Evolutionary conservation across 2,113 vertebrate species (phyloP).

Genomic region (Calypte anna): DNA sequence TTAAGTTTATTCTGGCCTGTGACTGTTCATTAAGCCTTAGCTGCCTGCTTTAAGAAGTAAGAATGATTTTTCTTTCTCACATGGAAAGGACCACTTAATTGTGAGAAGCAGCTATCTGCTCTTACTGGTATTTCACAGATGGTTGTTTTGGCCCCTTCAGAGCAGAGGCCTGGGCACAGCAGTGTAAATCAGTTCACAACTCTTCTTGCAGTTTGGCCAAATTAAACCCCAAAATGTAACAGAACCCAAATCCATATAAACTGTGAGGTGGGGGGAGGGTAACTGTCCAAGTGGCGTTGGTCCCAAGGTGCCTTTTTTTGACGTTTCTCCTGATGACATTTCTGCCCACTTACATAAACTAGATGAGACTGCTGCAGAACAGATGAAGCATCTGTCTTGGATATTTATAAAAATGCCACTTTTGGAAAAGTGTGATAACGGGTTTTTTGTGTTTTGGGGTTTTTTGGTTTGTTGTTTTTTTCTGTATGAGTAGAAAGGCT

Average conservation of each 20-base stretch:
- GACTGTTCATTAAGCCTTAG: neutral
- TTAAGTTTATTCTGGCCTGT: neutral
- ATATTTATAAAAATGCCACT: constrained; percentile 22
- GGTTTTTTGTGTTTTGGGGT: neutral
- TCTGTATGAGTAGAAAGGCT: neutral
- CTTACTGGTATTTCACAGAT: neutral
- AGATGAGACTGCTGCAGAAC: neutral
- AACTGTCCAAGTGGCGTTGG: neutral
- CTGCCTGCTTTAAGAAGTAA: neutral
- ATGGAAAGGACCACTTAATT: neutral
- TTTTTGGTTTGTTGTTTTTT: neutral
- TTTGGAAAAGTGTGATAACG: constrained; percentile 25
- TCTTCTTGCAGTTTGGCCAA: neutral
- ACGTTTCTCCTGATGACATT: neutral
- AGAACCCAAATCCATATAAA: neutral
- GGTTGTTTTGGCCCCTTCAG: neutral
- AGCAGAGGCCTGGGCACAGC: neutral
- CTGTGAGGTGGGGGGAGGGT: neutral
- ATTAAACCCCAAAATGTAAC: neutral
- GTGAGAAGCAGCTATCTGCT: neutral
- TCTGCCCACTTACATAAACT: neutral
- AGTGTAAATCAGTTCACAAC: neutral
- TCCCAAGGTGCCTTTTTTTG: neutral
- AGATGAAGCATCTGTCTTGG: constrained; percentile 21
- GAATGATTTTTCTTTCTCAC: neutral